Evolutionary conservation across 1,140 invertebrate genomes (phyloP).

Genomic region (Zeugodacus cucurbitae): DNA sequence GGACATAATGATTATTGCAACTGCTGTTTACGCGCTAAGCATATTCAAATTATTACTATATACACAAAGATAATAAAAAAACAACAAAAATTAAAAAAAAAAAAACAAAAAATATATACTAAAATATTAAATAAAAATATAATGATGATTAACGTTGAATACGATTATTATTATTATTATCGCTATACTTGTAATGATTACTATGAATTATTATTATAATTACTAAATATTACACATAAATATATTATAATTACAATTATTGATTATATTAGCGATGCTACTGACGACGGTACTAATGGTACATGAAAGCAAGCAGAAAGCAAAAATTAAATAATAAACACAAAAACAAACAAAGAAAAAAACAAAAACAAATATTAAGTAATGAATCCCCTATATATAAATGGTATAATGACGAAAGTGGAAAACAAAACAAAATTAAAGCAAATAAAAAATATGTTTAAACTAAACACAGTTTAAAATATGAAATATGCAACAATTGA

Average conservation of each 20-base stretch:
- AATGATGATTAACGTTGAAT: slow-evolving; percentile 28
- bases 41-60: slow-evolving; percentile 43
- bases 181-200: slow-evolving; percentile 33
- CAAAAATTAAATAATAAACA: not conserved
- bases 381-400: slow-evolving; percentile 39
- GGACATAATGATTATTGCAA: slow-evolving; percentile 1
- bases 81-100: slow-evolving; percentile 41
- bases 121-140: not conserved
- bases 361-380: not conserved
- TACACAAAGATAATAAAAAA: slow-evolving; percentile 42
- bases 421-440: not conserved
- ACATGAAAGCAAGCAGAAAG: not conserved
- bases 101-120: not conserved
- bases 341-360: not conserved
- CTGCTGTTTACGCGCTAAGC: slow-evolving; percentile 38
- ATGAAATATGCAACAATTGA: slow-evolving; percentile 19
- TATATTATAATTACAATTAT: slow-evolving; percentile 38
- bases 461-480: slow-evolving; percentile 14
- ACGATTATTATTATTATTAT: slow-evolving; percentile 36
- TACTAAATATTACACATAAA: slow-evolving; percentile 13
- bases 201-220: slow-evolving; percentile 28
- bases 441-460: not conserved
- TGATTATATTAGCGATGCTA: slow-evolving; percentile 36
- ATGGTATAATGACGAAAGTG: slow-evolving; percentile 3
- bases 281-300: not conserved